Evolutionary conservation across 92 coral and sea anemone genomes (phyloP), one percentile per base, ranked within the genome.

Genomic region (Palythoa caribaeorum): DNA sequence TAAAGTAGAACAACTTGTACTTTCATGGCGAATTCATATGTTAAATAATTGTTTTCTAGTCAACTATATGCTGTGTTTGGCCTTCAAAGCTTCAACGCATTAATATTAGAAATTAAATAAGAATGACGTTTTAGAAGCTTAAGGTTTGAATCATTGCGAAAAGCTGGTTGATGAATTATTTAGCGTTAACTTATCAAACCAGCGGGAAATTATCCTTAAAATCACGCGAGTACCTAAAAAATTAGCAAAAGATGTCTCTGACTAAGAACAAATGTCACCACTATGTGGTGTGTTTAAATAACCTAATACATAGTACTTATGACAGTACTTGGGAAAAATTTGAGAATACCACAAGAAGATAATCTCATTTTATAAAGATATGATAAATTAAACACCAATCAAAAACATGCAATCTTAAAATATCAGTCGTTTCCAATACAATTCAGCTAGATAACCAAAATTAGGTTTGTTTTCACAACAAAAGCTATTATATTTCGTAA

Each of bases 21-120:
- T 50, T 20, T 81, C 76, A 65, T 81, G 20, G 17, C 20, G 86
- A 81, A 21, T 65, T 66, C 35, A 63, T 76, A 66, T 81, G 86
- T 63, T 50, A 81, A 81, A 81, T 81, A 66, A 81, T 81, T 66
- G 37, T 66, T 36, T 48, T 47, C 57, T 66, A 21, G 53, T 28
- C 47, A 68, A 81, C 20, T 81, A 39, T 66, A 14, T 40, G 19
- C 59, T 7, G 62, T 7, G 11, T 71, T 65, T 66, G 51, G 57
- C 50, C 47, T 19, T 35, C 47, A 40, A 62, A 81, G 86, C 62
- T 81, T 15, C 20, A 50, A 66, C 60, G 60, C 76, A 0, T 8
- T 48, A 47, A 38, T 17, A 20, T 80, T 80, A 53, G 73, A 81
- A 66, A 28, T 28, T 28, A 28, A 75, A 57, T 55, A 36, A 14